These are phyloP conservation scores for Herpetotheres cachinnans DNA, from an alignment of 2,113 vertebrate species.

Conservation along the genomic window DNA sequence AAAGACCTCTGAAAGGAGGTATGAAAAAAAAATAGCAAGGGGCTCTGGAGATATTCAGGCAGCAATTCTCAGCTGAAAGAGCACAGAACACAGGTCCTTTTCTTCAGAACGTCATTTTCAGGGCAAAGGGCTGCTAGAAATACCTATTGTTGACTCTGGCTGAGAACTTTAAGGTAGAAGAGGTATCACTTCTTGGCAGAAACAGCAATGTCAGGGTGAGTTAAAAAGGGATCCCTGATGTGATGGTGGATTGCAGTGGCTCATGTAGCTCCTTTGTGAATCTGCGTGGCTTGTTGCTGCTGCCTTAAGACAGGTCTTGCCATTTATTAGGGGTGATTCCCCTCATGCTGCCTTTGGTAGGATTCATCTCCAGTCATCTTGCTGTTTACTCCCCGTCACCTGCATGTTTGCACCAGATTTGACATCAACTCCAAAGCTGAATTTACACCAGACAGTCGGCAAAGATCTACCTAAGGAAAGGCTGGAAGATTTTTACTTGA, in stretches of 20 bases:
- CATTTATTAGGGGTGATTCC: not conserved
- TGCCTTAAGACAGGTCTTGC: not conserved
- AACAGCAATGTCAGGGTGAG: not conserved
- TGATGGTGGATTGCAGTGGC: not conserved
- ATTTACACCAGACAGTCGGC: not conserved
- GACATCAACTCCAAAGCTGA: not conserved
- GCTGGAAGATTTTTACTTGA: not conserved
- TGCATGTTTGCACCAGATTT: not conserved
- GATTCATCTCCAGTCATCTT: too few relatives aligned
- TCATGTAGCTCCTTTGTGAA: not conserved
- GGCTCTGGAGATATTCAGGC: not conserved
- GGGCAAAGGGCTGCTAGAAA: not conserved
- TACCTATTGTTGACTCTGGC: not conserved
- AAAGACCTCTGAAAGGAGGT: not conserved
- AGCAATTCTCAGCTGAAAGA: not conserved
- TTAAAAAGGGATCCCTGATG: not conserved
- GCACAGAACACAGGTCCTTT: not conserved
- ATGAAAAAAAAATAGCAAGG: not conserved
- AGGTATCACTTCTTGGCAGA: not conserved
- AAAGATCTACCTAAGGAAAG: not conserved
- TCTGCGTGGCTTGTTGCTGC: not conserved
- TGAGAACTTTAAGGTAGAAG: not conserved
- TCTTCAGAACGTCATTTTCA: not conserved
- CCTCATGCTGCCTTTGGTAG: accelerated
- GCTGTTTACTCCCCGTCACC: not conserved